A percentile compares a stretch with the other conserved stretches of the same genome.
Conservation (phyloP, 2,797 vertebrate genomes). For the Pseudomugil tenellus region DNA sequence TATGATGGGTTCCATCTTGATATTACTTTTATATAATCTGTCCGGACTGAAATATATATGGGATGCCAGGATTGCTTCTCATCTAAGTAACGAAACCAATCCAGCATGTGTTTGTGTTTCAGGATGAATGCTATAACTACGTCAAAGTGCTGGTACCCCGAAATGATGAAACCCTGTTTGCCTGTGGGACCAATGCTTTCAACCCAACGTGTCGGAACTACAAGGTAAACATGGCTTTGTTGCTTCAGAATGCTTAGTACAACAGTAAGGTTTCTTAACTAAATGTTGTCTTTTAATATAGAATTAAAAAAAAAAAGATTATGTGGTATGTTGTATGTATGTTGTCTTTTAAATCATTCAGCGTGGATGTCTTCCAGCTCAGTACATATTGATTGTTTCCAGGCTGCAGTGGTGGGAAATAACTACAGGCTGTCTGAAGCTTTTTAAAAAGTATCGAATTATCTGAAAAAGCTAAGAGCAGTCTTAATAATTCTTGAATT, state of each 20-base stretch:
- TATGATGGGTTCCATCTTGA: not conserved
- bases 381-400: conserved; percentile 5
- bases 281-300: not conserved
- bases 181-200: conserved; percentile 95
- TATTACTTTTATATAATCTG: not conserved
- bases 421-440: conserved; percentile 6
- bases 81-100: no score
- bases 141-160: conserved; percentile 96
- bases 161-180: conserved; percentile 92
- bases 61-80: not conserved
- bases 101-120: conserved; percentile 28
- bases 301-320: not conserved
- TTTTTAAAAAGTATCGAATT: conserved; percentile 9
- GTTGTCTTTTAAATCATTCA: conserved; percentile 3
- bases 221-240: conserved; percentile 65
- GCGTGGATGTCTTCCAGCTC: not conserved
- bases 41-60: not conserved
- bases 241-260: not conserved
- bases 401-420: conserved; percentile 15
- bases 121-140: conserved; percentile 98
- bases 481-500: conserved; percentile 15
- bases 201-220: conserved; percentile 96
- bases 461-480: not conserved
- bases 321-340: not conserved
- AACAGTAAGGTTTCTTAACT: conserved; percentile 38